phyloP scores from a whole-genome alignment of 2,797 vertebrate species.

The Hafferia zeledoni region DNA sequence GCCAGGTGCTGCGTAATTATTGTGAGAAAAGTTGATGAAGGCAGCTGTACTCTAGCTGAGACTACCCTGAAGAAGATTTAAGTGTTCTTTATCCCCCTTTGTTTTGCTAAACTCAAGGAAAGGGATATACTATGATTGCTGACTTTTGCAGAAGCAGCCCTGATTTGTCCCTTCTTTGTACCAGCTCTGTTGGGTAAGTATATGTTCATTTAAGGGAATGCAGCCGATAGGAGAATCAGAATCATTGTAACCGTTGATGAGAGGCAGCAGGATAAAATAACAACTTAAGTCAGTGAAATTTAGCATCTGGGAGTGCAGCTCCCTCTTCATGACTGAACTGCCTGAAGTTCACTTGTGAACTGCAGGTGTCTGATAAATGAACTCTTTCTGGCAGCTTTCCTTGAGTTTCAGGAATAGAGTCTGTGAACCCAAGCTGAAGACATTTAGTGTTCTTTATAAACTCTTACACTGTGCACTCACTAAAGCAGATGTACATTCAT shows the following conservation, averaged over 20 bases:
- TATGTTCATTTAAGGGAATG: not conserved
- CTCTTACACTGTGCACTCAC: not conserved
- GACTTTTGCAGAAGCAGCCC: not conserved
- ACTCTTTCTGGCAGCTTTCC: conserved; percentile 54
- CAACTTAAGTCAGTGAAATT: conserved; percentile 13
- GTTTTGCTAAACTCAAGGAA: not conserved
- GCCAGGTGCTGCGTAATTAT: not conserved
- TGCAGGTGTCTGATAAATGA: conserved; percentile 65
- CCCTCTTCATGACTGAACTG: conserved; percentile 1
- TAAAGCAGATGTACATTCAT: conserved; percentile 71
- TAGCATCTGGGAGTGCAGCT: conserved; percentile 10
- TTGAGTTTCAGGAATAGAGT: conserved; percentile 30
- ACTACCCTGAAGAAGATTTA: not conserved
- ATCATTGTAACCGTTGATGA: not conserved
- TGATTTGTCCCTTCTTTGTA: not conserved
- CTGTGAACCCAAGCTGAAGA: conserved; percentile 59
- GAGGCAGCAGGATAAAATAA: not conserved
- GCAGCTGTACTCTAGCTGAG: conserved; percentile 32
- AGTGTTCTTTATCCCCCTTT: not conserved
- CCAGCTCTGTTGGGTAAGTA: not conserved
- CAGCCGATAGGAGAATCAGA: not conserved
- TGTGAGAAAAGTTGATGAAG: not conserved
- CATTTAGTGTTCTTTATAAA: conserved; percentile 57
- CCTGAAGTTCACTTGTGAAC: conserved; percentile 39
- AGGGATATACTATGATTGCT: not conserved